Conservation (phyloP, 2,113 vertebrate genomes). For the Ciconia boyciana region DNA sequence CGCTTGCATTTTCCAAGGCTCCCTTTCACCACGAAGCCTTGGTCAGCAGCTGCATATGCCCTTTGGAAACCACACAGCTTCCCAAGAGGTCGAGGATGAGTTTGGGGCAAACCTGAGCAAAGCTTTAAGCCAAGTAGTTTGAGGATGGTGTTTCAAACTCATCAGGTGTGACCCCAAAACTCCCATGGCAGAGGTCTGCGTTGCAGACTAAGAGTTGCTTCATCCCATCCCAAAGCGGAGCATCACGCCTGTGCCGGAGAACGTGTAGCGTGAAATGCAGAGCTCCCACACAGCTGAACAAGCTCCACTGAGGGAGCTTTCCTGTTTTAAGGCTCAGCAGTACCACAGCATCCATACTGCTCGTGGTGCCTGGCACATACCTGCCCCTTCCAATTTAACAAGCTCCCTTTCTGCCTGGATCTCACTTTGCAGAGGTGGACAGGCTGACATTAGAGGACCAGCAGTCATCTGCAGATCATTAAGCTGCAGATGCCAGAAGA, state of each 20-base stretch:
- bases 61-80: background rate
- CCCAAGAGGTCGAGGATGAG: background rate
- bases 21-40: background rate
- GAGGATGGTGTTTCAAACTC: background rate
- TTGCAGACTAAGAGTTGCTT: background rate
- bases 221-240: background rate
- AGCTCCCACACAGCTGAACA: background rate
- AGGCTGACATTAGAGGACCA: background rate
- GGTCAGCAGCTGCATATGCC: rapidly evolving
- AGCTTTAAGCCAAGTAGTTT: background rate
- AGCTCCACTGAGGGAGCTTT: background rate
- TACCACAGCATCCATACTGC: background rate
- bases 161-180: background rate
- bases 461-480: background rate
- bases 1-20: background rate
- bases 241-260: rapidly evolving
- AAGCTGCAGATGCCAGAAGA: background rate
- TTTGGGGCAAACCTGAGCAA: background rate
- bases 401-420: background rate
- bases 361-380: background rate
- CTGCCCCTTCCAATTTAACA: background rate
- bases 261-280: rapidly evolving
- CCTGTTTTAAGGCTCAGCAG: background rate
- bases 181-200: background rate
- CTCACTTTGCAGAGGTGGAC: background rate